Conservation (phyloP, 1,140 invertebrate genomes). For the Heterodera schachtii region DNA sequence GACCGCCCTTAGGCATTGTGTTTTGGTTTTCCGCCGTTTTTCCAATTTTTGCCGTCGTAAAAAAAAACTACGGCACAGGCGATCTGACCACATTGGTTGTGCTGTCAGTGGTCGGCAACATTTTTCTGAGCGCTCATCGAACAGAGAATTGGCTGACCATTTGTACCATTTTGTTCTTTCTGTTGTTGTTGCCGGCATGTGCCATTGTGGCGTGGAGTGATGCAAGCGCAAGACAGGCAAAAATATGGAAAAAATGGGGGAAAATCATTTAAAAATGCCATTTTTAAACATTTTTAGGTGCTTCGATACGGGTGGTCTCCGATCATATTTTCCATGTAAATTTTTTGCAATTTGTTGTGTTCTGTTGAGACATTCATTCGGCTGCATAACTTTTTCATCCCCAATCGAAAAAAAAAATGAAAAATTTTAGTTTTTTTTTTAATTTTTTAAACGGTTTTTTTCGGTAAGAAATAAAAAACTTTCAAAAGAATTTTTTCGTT, state of each 20-base stretch:
- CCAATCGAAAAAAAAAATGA: no score
- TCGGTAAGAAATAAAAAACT: no score
- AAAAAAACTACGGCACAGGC: constrained; percentile 35
- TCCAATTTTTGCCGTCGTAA: neutral
- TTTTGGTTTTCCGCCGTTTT: no score
- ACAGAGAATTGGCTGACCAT: constrained; percentile 60
- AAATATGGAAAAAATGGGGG: no score
- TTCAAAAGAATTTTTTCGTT: no score
- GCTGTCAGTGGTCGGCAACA: constrained; percentile 58
- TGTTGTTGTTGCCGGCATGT: constrained; percentile 57
- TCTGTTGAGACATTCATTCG: no score
- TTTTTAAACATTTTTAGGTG: constrained; percentile 26
- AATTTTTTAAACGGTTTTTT: neutral
- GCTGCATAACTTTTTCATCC: no score
- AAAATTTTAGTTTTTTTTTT: neutral
- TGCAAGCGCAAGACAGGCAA: constrained; percentile 27
- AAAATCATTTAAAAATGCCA: no score
- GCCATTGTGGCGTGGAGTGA: constrained; percentile 48
- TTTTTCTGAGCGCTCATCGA: constrained; percentile 60
- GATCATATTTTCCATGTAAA: constrained; percentile 61
- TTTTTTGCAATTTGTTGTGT: neutral
- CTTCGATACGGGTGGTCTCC: constrained; percentile 61
- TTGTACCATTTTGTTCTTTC: constrained; percentile 52
- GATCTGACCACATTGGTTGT: constrained; percentile 61
- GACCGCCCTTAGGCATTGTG: no score